phyloP scores from a whole-genome alignment of 2,888 invertebrate genomes.

The Agrochola lota region DNA sequence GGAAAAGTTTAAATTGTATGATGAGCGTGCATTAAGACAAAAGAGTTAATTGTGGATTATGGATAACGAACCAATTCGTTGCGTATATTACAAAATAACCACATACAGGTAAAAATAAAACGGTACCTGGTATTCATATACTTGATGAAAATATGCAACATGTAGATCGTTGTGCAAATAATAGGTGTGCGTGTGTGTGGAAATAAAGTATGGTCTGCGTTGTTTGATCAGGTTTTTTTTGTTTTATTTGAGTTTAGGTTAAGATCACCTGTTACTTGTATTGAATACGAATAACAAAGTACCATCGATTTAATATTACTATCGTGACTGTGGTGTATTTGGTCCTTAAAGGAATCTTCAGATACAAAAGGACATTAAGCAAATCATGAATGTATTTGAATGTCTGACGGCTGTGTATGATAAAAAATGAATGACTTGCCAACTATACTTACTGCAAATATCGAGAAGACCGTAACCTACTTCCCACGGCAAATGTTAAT shows the following conservation, averaged over 20 bases:
- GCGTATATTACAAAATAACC: slow-evolving; percentile 7
- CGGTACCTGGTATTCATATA: background rate
- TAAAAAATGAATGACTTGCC: slow-evolving; percentile 1
- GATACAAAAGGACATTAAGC: background rate
- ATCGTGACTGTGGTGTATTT: background rate
- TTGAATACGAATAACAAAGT: slow-evolving; percentile 15
- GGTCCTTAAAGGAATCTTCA: background rate
- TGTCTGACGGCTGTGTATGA: background rate
- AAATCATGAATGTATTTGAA: background rate
- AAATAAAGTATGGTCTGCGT: slow-evolving; percentile 6
- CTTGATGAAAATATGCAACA: slow-evolving; percentile 5
- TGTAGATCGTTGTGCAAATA: slow-evolving; percentile 27
- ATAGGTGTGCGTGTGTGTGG: slow-evolving; percentile 4
- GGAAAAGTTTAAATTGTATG: slow-evolving; percentile 30
- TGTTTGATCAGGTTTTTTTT: slow-evolving; percentile 48
- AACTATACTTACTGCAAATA: slow-evolving; percentile 9
- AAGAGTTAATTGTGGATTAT: slow-evolving; percentile 18
- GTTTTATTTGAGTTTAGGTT: slow-evolving; percentile 33
- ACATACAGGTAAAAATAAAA: background rate
- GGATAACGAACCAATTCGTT: slow-evolving; percentile 16
- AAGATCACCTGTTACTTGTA: slow-evolving; percentile 26
- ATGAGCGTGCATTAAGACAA: slow-evolving; percentile 28
- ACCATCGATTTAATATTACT: background rate
- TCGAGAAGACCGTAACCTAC: slow-evolving; percentile 37
- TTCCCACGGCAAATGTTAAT: slow-evolving; percentile 56